Evolutionary conservation across 2,888 invertebrate species (phyloP).

Genomic region (Torymus aiolomorphi): DNA sequence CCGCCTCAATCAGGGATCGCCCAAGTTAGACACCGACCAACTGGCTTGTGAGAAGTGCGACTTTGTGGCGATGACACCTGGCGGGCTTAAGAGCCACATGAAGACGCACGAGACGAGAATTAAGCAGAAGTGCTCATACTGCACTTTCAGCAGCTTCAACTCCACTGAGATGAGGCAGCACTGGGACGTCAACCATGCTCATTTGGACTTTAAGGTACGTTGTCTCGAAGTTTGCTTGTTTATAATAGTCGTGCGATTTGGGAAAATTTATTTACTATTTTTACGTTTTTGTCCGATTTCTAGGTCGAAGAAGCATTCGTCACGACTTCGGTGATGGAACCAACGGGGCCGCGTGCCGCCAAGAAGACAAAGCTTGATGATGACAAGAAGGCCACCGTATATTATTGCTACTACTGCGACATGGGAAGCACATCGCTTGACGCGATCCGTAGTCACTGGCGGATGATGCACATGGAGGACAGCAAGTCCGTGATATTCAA

Average conservation of each 20-base stretch:
- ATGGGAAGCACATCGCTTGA: constrained; percentile 64
- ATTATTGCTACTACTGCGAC: constrained; percentile 68
- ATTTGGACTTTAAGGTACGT: constrained; percentile 62
- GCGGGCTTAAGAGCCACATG: constrained; percentile 68
- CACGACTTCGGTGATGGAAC: constrained; percentile 22
- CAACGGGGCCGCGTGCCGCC: background rate
- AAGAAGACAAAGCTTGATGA: constrained; percentile 54
- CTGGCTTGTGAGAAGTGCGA: constrained; percentile 66
- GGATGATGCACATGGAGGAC: constrained; percentile 62
- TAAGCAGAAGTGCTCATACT: constrained; percentile 69
- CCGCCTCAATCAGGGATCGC: too few species aligned
- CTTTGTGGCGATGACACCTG: constrained; percentile 65
- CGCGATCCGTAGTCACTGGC: constrained; percentile 68
- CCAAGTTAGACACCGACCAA: constrained; percentile 30
- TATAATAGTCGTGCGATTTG: constrained; percentile 22
- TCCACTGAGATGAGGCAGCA: constrained; percentile 68
- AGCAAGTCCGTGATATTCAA: constrained; percentile 43
- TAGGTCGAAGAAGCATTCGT: constrained; percentile 56
- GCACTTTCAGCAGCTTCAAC: constrained; percentile 65
- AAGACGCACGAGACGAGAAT: constrained; percentile 65
- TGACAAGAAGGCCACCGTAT: constrained; percentile 55
- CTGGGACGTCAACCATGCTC: constrained; percentile 68
- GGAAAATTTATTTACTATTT: constrained; percentile 16
- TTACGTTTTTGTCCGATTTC: constrained; percentile 2
- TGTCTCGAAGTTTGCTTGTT: background rate